Percentiles rank a stretch among this genome's conserved stretches.
Conservation (phyloP, 2,113 vertebrate genomes). For the Cairina moschata region DNA sequence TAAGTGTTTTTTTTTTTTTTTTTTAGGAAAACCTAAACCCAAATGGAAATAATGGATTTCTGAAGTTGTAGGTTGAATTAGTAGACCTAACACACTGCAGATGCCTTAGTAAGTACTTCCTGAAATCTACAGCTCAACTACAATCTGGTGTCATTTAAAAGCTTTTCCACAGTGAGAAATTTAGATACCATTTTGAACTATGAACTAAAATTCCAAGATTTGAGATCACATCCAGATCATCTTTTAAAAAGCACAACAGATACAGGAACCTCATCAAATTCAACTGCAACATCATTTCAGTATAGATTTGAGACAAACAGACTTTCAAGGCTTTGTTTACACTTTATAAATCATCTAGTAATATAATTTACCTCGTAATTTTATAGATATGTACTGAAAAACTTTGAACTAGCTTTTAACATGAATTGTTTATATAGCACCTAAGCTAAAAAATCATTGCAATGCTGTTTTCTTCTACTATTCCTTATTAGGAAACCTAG, state of each 20-base stretch:
- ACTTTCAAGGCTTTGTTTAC: background rate
- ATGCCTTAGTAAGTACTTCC: background rate
- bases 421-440: background rate
- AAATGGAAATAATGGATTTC: background rate
- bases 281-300: background rate
- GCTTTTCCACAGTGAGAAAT: background rate
- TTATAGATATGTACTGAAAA: background rate
- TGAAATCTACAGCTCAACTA: background rate
- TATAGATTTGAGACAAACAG: background rate
- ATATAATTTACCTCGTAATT: background rate
- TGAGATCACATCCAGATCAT: background rate
- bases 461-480: background rate
- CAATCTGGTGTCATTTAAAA: background rate
- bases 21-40: background rate
- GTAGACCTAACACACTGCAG: background rate
- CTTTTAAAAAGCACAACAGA: background rate
- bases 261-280: background rate
- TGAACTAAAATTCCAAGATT: background rate
- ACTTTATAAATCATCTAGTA: background rate
- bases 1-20: too few species aligned
- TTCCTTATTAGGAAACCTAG: background rate
- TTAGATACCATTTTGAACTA: background rate
- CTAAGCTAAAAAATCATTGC: background rate
- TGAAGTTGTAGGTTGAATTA: background rate
- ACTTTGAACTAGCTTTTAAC: background rate